Conservation (phyloP, 1,140 invertebrate species). For the Doryteuthis pealeii region DNA sequence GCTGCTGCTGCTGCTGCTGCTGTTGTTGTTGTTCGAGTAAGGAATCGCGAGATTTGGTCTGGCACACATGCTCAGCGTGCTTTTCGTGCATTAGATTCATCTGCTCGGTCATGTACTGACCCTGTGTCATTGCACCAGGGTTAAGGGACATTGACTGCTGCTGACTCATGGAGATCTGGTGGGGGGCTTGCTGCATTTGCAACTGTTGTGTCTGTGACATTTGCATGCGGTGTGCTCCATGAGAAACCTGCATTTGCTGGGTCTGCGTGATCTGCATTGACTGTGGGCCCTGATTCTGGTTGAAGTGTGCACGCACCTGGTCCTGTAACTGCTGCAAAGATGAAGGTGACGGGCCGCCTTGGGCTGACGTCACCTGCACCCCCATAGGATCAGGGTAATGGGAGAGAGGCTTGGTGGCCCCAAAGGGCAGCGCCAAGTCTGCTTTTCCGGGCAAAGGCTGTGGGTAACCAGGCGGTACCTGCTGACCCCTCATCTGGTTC, state of each 20-base stretch:
- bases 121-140: slow-evolving; percentile 48
- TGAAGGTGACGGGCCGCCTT: slow-evolving; percentile 32
- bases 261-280: slow-evolving; percentile 49
- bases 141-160: slow-evolving; percentile 65
- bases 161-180: slow-evolving; percentile 74
- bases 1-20: slow-evolving; percentile 37
- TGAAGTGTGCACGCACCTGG: slow-evolving; percentile 55
- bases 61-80: slow-evolving; percentile 18
- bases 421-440: slow-evolving; percentile 35
- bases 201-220: slow-evolving; percentile 84
- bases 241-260: slow-evolving; percentile 55
- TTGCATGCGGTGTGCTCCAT: slow-evolving; percentile 64
- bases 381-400: slow-evolving; percentile 44
- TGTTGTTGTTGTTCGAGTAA: slow-evolving; percentile 28
- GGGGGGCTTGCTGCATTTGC: slow-evolving; percentile 71
- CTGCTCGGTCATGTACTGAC: slow-evolving; percentile 36
- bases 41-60: slow-evolving; percentile 27
- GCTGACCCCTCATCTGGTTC: neutral
- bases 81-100: slow-evolving; percentile 44
- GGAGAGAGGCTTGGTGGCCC: slow-evolving; percentile 52
- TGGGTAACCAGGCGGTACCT: slow-evolving; percentile 18
- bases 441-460: slow-evolving; percentile 18
- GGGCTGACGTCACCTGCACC: slow-evolving; percentile 23
- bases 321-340: slow-evolving; percentile 59
- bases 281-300: slow-evolving; percentile 36